These are phyloP conservation scores for Drosophila kambysellisi DNA, from an alignment of 2,888 invertebrate genomes.

Conservation along the genomic window DNA sequence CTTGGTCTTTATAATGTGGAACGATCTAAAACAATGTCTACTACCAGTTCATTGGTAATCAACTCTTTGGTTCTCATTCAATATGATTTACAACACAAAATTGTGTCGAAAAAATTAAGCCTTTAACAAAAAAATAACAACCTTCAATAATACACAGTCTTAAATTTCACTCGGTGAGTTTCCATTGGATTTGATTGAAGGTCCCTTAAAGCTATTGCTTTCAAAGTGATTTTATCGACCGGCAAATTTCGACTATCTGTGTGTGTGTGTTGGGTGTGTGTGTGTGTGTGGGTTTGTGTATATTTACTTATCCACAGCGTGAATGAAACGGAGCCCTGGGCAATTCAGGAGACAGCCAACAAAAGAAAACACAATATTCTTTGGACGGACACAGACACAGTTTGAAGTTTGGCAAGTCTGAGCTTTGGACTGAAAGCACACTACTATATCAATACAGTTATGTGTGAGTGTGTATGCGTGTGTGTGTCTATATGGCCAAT, in stretches of 20 bases:
- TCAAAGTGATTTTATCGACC: conserved; percentile 45
- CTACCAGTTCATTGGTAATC: conserved; percentile 48
- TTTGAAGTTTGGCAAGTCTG: conserved; percentile 30
- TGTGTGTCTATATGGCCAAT: neutral
- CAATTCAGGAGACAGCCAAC: conserved; percentile 54
- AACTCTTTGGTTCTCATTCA: conserved; percentile 59
- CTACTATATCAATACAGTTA: conserved; percentile 1
- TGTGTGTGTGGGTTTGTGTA: conserved; percentile 3
- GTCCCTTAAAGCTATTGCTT: conserved; percentile 31
- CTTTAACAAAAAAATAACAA: neutral
- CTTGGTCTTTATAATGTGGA: conserved; percentile 44
- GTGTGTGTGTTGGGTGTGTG: conserved; percentile 7
- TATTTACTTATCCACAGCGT: conserved; percentile 33
- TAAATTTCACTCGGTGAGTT: neutral
- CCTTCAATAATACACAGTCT: neutral
- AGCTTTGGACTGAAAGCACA: conserved; percentile 6
- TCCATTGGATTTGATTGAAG: conserved; percentile 13
- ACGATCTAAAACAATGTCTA: conserved; percentile 16
- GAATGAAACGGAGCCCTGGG: conserved; percentile 47
- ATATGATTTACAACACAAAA: conserved; percentile 22
- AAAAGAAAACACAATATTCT: conserved; percentile 54
- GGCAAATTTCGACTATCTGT: conserved; percentile 6
- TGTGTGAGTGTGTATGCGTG: neutral
- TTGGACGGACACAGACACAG: conserved; percentile 41
- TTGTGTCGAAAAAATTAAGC: neutral